Percentiles rank a stretch among this genome's conserved stretches.
phyloP scores from a whole-genome alignment of 2,888 invertebrate species.

The Anoncus sp. region DNA sequence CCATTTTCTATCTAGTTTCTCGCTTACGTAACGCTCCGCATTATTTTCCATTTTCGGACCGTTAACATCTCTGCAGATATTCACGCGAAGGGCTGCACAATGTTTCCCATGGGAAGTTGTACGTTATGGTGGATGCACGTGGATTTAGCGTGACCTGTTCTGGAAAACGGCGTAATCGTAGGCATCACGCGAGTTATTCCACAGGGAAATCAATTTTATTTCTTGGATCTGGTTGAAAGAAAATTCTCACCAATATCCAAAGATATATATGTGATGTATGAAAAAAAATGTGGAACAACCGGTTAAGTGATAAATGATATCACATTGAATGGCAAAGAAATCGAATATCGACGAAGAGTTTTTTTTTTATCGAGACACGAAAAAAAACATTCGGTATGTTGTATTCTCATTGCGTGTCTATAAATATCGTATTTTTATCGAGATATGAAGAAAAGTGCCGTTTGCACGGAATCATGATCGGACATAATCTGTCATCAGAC shows the following conservation, averaged over 20 bases:
- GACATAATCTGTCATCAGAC: slow-evolving; percentile 1
- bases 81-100: slow-evolving; percentile 22
- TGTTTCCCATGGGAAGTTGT: slow-evolving; percentile 39
- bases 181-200: slow-evolving; percentile 43
- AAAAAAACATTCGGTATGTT: not conserved
- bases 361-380: not conserved
- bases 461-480: not conserved
- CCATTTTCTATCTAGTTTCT: too few relatives aligned
- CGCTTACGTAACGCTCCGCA: too few relatives aligned
- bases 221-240: slow-evolving; percentile 30
- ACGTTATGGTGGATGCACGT: slow-evolving; percentile 6
- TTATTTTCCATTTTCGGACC: too few relatives aligned
- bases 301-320: not conserved
- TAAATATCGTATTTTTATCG: slow-evolving; percentile 4
- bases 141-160: slow-evolving; percentile 4
- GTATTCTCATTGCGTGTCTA: not conserved
- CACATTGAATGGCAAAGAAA: slow-evolving; percentile 14
- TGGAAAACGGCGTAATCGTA: slow-evolving; percentile 27
- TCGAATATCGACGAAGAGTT: not conserved
- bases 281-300: not conserved
- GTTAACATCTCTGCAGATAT: too few relatives aligned
- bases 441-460: not conserved
- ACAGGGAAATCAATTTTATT: slow-evolving; percentile 66
- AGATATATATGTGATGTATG: not conserved
- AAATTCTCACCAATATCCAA: slow-evolving; percentile 12